phyloP scores from a whole-genome alignment of 2,113 vertebrate genomes.

The Trochalopteron elliotii region DNA sequence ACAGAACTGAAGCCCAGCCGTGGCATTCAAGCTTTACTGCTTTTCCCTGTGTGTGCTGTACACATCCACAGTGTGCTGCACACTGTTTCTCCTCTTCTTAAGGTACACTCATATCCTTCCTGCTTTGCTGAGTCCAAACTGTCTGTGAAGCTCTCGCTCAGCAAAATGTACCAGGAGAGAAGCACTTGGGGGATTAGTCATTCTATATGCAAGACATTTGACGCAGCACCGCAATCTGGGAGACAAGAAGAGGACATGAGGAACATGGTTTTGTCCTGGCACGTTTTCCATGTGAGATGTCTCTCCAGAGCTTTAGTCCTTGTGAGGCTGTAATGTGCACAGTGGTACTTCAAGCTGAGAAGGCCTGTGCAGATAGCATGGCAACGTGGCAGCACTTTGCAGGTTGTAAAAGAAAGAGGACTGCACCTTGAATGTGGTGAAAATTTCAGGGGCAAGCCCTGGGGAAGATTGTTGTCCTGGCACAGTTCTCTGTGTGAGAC shows the following conservation, averaged over 20 bases:
- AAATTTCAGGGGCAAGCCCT: no score
- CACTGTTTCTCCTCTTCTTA: background rate
- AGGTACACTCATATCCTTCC: background rate
- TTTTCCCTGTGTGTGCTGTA: background rate
- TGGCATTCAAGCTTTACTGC: background rate
- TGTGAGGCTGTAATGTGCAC: background rate
- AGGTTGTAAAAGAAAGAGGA: no score
- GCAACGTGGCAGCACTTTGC: background rate
- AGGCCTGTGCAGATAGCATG: background rate
- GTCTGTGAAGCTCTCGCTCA: background rate
- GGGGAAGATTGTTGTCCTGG: no score
- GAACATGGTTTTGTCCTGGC: background rate
- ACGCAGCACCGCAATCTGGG: background rate
- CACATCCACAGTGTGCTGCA: background rate
- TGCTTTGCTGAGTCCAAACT: background rate
- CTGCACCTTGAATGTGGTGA: no score
- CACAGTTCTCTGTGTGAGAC: no score
- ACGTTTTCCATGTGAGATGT: background rate
- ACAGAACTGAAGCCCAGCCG: background rate
- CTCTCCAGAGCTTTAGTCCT: background rate
- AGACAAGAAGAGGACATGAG: background rate
- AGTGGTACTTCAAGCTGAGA: background rate
- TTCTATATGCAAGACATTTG: background rate
- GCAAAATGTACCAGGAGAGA: background rate
- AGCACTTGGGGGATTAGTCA: background rate